Evolutionary conservation across 2,113 vertebrate species (phyloP), one percentile per base, ranked within the genome.

Genomic region (Cyphomyrus plagiostoma): DNA sequence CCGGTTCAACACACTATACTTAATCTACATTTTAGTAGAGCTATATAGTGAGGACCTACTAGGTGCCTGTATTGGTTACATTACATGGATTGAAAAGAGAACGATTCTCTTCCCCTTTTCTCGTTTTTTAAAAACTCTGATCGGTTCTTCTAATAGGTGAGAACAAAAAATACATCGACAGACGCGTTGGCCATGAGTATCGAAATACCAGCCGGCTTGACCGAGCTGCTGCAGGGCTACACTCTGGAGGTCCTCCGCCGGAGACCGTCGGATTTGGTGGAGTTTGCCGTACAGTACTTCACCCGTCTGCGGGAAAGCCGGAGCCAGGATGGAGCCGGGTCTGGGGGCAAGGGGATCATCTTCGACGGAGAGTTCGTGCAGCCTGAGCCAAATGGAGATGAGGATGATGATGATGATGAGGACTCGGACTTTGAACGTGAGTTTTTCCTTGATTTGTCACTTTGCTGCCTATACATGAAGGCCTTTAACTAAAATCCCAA

Each of bases 211-310:
- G 95, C 97, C 91, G 98, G 98, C 91, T 95, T 99, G 95, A 99
- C 97, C 70, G 98, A 99, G 95, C 96, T 99, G 94, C 97, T 99
- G 94, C 98, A 99, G 95, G 98, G 98, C 91, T 99, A 98, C 94
- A 99, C 98, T 11, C 98, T 99, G 94, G 98, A 99, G 94, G 98
- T 99, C 91, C 95, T 99, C 92, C 96, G 98, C 93, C 97, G 97
- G 93, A 96, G 96, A 92, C 98, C 98, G 89, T 93, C 97, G n/a
- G 97, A 99, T 94, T 96, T 99, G 89, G 95, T 99, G 92, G 97
- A 97, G 88, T 99, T 99, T 94, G 98, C 98, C n/a, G 96, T 98
- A 90, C 97, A 98, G 35, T 99, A 99, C 93, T 99, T 99, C 96
- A 96, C 95, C 90, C 97, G 97, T 92, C 95, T 98, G 93, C 95